phyloP scores from a whole-genome alignment of 1,140 invertebrate species.

The Diploscapter pachys region DNA sequence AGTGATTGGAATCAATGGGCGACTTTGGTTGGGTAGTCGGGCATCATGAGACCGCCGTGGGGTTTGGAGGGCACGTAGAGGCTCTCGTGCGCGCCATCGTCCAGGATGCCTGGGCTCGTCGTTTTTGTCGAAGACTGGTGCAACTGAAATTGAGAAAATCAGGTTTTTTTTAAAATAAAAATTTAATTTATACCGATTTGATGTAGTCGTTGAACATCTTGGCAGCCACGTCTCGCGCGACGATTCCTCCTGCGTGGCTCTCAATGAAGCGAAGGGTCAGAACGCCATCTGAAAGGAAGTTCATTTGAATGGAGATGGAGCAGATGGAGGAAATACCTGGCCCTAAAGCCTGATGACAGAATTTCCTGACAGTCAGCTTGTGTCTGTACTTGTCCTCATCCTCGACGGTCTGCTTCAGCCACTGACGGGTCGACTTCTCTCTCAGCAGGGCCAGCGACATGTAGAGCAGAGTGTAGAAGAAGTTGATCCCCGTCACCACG shows the following conservation, averaged over 20 bases:
- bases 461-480: slow-evolving; percentile 45
- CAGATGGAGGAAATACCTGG: slow-evolving; percentile 34
- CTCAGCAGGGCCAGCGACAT: slow-evolving; percentile 35
- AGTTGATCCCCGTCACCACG: slow-evolving; percentile 53
- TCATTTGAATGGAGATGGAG: not conserved
- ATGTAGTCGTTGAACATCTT: slow-evolving; percentile 43
- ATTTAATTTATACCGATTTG: too few relatives aligned
- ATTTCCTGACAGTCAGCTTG: slow-evolving; percentile 38
- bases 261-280: slow-evolving; percentile 57
- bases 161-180: too few relatives aligned
- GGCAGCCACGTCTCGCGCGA: slow-evolving; percentile 46
- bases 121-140: too few relatives aligned
- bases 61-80: not conserved
- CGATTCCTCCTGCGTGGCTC: slow-evolving; percentile 57
- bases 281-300: slow-evolving; percentile 45
- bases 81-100: slow-evolving; percentile 1
- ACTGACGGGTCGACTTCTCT: slow-evolving; percentile 24
- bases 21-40: not conserved
- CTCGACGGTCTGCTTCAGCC: slow-evolving; percentile 10
- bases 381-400: slow-evolving; percentile 17
- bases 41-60: not conserved
- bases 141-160: too few relatives aligned
- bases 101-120: not conserved
- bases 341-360: slow-evolving; percentile 36
- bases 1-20: not conserved